A percentile compares a stretch with the other conserved stretches of the same genome.
These are phyloP conservation scores for Calliphora vicina DNA, from an alignment of 1,140 invertebrate species.

Conservation along the genomic window DNA sequence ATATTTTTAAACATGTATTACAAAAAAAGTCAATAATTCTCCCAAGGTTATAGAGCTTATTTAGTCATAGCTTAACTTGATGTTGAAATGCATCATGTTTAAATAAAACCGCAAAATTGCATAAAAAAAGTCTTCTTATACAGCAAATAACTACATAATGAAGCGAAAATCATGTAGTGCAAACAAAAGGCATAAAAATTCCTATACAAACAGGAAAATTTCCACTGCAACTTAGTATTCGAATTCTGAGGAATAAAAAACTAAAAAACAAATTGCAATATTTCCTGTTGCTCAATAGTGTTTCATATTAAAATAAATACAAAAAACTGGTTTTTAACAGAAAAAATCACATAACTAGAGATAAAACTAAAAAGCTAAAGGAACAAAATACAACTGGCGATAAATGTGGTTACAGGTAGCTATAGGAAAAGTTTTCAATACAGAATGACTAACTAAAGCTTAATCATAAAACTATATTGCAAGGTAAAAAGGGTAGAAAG, in stretches of 20 bases:
- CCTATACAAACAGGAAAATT: background rate
- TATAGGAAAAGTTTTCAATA: background rate
- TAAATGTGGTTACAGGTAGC: too few relatives aligned
- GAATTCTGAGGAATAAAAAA: slow-evolving; percentile 3
- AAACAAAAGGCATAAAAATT: too few relatives aligned
- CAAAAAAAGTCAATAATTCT: too few relatives aligned
- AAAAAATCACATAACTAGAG: background rate
- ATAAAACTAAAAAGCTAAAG: background rate
- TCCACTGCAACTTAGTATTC: background rate
- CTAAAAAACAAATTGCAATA: background rate
- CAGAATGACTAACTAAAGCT: background rate
- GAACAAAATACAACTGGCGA: background rate
- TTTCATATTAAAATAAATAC: background rate
- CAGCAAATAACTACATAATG: too few relatives aligned
- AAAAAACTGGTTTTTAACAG: background rate
- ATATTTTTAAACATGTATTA: too few relatives aligned
- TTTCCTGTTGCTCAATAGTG: slow-evolving; percentile 7
- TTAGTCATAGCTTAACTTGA: too few relatives aligned
- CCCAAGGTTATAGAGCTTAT: too few relatives aligned
- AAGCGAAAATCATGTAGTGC: too few relatives aligned
- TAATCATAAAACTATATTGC: background rate
- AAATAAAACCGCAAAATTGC: too few relatives aligned
- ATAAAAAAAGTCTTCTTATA: too few relatives aligned
- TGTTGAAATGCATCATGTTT: too few relatives aligned
- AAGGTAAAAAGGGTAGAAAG: background rate